Percentiles rank a stretch among this genome's conserved stretches.
These are phyloP conservation scores for Esperia sulphurella DNA, from an alignment of 2,888 invertebrate species.

Conservation along the genomic window DNA sequence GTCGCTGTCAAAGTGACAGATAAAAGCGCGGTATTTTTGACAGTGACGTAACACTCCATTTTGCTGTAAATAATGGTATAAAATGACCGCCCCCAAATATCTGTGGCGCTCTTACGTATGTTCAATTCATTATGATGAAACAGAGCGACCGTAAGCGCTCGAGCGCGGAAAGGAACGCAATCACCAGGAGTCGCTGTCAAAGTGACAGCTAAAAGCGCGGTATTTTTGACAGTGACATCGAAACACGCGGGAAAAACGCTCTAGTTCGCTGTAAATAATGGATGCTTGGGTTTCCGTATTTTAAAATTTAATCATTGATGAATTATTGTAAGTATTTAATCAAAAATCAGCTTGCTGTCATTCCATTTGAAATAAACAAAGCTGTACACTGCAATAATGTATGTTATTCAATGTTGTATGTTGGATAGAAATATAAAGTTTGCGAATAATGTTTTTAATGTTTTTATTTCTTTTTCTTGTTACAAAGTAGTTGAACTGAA, in stretches of 20 bases:
- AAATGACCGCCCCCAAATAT: too few relatives aligned
- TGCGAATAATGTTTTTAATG: slow-evolving; percentile 45
- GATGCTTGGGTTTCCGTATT: slow-evolving; percentile 36
- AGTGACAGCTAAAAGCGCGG: slow-evolving; percentile 17
- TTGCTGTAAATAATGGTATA: too few relatives aligned
- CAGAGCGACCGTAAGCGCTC: too few relatives aligned
- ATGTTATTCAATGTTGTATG: slow-evolving; percentile 70
- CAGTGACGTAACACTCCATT: too few relatives aligned
- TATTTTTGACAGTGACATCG: slow-evolving; percentile 2
- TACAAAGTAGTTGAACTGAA: slow-evolving; percentile 46
- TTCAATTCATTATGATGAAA: too few relatives aligned
- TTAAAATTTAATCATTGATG: slow-evolving; percentile 26
- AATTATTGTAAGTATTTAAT: slow-evolving; percentile 26
- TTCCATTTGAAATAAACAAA: slow-evolving; percentile 53
- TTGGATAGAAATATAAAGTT: slow-evolving; percentile 71
- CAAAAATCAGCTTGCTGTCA: slow-evolving; percentile 70
- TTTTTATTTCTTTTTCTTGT: slow-evolving; percentile 46
- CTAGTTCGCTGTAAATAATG: slow-evolving; percentile 43
- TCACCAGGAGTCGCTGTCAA: slow-evolving; percentile 11
- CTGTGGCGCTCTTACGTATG: too few relatives aligned
- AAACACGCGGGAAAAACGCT: slow-evolving; percentile 21
- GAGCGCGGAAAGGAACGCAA: too few relatives aligned
- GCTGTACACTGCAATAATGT: slow-evolving; percentile 47
- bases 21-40: slow-evolving; percentile 6
- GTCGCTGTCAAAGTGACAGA: slow-evolving; percentile 20